These are phyloP conservation scores for Arizona elegans DNA, from an alignment of 2,113 vertebrate species.

Conservation along the genomic window DNA sequence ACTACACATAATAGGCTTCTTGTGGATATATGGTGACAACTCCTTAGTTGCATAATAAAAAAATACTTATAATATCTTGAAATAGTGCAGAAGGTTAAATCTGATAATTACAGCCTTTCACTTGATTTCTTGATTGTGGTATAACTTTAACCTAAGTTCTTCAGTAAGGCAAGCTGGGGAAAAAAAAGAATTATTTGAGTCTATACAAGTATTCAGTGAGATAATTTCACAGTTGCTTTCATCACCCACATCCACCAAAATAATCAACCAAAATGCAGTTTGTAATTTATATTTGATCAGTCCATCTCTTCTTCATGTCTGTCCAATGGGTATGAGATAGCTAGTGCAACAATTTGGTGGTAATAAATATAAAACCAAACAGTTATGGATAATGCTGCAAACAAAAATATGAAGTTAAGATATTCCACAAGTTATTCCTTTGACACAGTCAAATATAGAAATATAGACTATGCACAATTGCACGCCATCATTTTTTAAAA, in stretches of 20 bases:
- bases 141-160: not conserved
- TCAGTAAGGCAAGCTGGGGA: not conserved
- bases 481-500: not conserved
- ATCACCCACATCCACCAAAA: not conserved
- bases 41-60: not conserved
- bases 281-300: not conserved
- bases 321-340: not conserved
- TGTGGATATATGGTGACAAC: not conserved
- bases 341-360: not conserved
- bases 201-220: not conserved
- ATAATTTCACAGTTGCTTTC: not conserved
- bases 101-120: not conserved
- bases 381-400: not conserved
- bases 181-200: not conserved
- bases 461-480: not conserved
- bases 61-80: not conserved
- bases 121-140: not conserved
- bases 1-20: not conserved
- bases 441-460: constrained; percentile 22
- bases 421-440: not conserved
- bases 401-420: not conserved
- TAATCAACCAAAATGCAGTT: not conserved
- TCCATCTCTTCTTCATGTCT: not conserved
- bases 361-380: not conserved
- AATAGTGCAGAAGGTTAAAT: not conserved